Evolutionary conservation across 2,888 invertebrate species (phyloP).

Genomic region (Agrochola lychnidis): DNA sequence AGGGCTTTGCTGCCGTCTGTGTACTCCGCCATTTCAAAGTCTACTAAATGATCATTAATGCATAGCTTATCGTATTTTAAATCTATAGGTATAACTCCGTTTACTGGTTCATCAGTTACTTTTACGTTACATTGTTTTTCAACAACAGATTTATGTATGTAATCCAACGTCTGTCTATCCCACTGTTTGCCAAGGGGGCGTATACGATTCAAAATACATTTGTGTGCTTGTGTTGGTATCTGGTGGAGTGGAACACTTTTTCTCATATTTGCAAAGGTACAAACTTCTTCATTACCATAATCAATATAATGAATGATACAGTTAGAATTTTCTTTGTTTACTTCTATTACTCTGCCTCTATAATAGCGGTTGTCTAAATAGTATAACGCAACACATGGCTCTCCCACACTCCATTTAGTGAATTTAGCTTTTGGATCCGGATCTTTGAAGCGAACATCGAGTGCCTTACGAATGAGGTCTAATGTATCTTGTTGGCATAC

Average conservation of each 20-base stretch:
- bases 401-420: constrained; percentile 91
- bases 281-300: constrained; percentile 94
- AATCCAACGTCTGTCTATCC: constrained; percentile 90
- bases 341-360: constrained; percentile 91
- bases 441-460: constrained; percentile 86
- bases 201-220: constrained; percentile 89
- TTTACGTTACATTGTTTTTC: constrained; percentile 90
- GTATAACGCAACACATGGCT: constrained; percentile 93
- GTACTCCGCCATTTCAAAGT: constrained; percentile 84
- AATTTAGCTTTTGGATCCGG: constrained; percentile 85
- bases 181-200: constrained; percentile 83
- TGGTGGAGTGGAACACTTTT: constrained; percentile 92
- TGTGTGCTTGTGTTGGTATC: constrained; percentile 92
- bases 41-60: constrained; percentile 87
- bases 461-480: constrained; percentile 86
- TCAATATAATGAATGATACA: constrained; percentile 94
- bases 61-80: constrained; percentile 82
- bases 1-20: constrained; percentile 79
- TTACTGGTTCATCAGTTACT: constrained; percentile 78
- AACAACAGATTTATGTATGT: constrained; percentile 91
- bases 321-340: constrained; percentile 78
- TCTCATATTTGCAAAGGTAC: constrained; percentile 90
- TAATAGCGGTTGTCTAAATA: constrained; percentile 93
- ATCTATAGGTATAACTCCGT: constrained; percentile 79
- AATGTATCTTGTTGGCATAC: constrained; percentile 81